Percentiles rank a stretch among this genome's conserved stretches.
These are phyloP conservation scores for Cyrtonyx montezumae DNA, from an alignment of 2,113 vertebrate species.

Conservation along the genomic window DNA sequence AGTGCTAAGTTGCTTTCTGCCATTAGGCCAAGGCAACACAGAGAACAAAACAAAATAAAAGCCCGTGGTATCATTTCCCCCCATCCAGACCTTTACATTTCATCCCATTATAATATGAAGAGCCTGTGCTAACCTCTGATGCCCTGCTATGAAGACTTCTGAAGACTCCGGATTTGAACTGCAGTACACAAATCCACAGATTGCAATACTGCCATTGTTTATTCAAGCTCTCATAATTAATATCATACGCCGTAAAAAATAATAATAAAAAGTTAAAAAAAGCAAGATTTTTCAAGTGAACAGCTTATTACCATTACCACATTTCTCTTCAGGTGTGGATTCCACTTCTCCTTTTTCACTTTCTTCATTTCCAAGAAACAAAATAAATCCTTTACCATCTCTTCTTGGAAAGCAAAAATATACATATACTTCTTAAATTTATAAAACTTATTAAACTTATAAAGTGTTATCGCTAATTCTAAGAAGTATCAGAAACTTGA, in stretches of 20 bases:
- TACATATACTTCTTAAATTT: neutral
- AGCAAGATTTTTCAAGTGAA: neutral
- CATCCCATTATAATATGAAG: neutral
- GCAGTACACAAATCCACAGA: neutral
- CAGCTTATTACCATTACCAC: conserved; percentile 56
- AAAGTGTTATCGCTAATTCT: neutral
- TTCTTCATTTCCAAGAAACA: conserved; percentile 37
- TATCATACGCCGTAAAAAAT: neutral
- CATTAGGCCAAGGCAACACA: neutral
- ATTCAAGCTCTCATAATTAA: neutral
- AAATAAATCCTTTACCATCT: neutral
- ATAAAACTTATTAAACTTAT: no score
- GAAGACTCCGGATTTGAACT: neutral
- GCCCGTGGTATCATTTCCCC: neutral
- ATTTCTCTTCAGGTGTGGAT: conserved; percentile 46
- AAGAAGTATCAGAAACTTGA: neutral
- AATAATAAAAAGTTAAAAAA: neutral
- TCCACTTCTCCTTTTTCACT: conserved; percentile 50
- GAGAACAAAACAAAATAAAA: neutral
- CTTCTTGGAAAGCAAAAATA: neutral
- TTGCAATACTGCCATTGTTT: neutral
- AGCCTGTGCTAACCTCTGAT: neutral
- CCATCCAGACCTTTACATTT: neutral
- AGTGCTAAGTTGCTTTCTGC: no score
- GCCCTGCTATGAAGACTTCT: neutral